Percentiles rank a stretch among this genome's conserved stretches.
Evolutionary conservation across 2,888 invertebrate genomes (phyloP).

Genomic region (Clanis bilineata): DNA sequence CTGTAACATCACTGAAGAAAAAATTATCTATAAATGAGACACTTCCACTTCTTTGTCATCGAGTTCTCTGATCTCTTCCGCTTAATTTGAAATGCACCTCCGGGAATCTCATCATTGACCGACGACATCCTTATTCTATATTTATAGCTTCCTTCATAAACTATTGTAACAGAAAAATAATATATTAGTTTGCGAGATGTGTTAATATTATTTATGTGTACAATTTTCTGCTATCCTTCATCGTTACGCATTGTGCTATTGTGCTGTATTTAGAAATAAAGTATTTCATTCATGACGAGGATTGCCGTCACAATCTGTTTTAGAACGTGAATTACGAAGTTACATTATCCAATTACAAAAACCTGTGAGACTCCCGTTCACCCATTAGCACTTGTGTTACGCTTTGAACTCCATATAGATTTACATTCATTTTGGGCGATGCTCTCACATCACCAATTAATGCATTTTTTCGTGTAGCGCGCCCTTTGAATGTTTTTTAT

Average conservation of each 20-base stretch:
- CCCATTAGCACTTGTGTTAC: conserved; percentile 61
- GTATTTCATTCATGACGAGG: conserved; percentile 1
- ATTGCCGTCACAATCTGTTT: conserved; percentile 6
- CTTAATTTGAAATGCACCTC: conserved; percentile 52
- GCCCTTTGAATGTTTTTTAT: conserved; percentile 35
- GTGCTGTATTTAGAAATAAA: background rate
- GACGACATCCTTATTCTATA: conserved; percentile 62
- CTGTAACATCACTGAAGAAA: background rate
- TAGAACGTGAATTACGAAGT: conserved; percentile 15
- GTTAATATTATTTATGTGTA: background rate
- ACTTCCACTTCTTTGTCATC: conserved; percentile 51
- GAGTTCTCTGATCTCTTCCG: conserved; percentile 54
- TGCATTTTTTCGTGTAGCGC: conserved; percentile 58
- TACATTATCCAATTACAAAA: conserved; percentile 18
- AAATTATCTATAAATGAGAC: conserved; percentile 15
- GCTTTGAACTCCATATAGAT: conserved; percentile 60
- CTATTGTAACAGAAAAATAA: background rate
- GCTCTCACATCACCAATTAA: conserved; percentile 66
- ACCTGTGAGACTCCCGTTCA: conserved; percentile 31
- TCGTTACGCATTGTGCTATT: conserved; percentile 4
- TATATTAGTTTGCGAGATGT: conserved; percentile 1
- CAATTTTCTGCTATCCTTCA: background rate
- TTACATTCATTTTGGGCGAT: conserved; percentile 56
- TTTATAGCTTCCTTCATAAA: conserved; percentile 70
- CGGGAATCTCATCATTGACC: conserved; percentile 58